Evolutionary conservation across 2,113 vertebrate genomes (phyloP).

Genomic region (Onychostruthus taczanowskii): DNA sequence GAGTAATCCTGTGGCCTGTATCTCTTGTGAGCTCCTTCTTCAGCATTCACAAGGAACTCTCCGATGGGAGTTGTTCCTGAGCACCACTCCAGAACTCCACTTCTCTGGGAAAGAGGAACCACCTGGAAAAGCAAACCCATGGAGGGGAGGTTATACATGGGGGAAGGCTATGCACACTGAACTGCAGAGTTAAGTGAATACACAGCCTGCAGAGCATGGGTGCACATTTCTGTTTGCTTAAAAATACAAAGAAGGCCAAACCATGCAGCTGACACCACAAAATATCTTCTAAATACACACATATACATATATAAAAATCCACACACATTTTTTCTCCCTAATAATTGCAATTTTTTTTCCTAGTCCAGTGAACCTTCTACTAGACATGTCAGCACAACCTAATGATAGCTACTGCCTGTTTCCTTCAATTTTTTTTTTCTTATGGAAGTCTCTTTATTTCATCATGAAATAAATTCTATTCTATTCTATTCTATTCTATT

Average conservation of each 20-base stretch:
- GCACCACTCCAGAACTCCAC: constrained; percentile 96
- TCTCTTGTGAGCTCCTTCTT: constrained; percentile 88
- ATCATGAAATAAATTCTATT: neutral
- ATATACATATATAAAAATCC: neutral
- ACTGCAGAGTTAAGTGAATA: no score
- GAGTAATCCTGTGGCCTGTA: constrained; percentile 86
- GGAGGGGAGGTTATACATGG: neutral
- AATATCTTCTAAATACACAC: neutral
- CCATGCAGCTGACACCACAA: neutral
- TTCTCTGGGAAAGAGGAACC: constrained; percentile 94
- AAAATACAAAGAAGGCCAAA: neutral
- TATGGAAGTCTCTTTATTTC: neutral
- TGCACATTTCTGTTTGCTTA: neutral
- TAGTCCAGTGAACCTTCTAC: neutral
- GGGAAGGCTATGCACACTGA: neutral
- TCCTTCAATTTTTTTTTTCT: neutral
- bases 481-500: neutral
- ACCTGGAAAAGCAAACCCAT: constrained; percentile 74
- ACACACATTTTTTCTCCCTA: neutral
- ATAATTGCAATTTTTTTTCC: neutral
- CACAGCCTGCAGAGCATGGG: neutral
- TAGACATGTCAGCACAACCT: neutral
- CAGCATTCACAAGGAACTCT: constrained; percentile 85
- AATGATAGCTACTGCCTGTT: neutral
- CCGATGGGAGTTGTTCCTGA: constrained; percentile 91